Conservation (phyloP, 2,888 invertebrate genomes). For the Xanthorhoe designata region DNA sequence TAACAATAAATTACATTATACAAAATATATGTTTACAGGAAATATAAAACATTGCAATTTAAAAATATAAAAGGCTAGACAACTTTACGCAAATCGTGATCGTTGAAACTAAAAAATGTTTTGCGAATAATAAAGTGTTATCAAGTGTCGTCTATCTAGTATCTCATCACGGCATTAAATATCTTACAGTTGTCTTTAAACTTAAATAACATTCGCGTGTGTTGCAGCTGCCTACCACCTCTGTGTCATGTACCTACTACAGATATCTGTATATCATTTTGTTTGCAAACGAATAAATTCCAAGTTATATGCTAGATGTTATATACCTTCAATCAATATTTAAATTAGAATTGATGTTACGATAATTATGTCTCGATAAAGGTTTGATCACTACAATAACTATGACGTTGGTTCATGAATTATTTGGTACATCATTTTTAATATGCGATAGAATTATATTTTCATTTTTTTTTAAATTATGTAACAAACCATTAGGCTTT, state of each 20-base stretch:
- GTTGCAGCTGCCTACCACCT: slow-evolving; percentile 33
- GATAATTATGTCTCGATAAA: not conserved
- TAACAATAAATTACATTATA: not conserved
- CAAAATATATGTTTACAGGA: not conserved
- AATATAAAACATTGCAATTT: not conserved
- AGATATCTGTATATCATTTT: slow-evolving; percentile 28
- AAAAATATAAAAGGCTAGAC: not conserved
- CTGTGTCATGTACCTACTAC: slow-evolving; percentile 36
- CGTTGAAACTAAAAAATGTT: slow-evolving; percentile 3
- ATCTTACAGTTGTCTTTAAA: slow-evolving; percentile 25
- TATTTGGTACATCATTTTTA: not conserved
- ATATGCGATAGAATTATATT: not conserved
- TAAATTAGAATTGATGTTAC: slow-evolving; percentile 20
- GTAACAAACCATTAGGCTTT: too few relatives aligned
- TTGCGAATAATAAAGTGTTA: slow-evolving; percentile 2
- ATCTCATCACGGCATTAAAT: slow-evolving; percentile 19
- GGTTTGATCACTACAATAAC: not conserved
- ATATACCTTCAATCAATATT: slow-evolving; percentile 17
- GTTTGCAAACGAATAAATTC: slow-evolving; percentile 21
- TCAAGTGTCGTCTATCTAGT: slow-evolving; percentile 20
- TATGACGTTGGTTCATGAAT: not conserved
- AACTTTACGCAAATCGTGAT: slow-evolving; percentile 6
- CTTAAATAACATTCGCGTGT: slow-evolving; percentile 20
- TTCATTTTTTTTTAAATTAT: not conserved
- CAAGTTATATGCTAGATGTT: slow-evolving; percentile 3